These are phyloP conservation scores for Diaperis boleti DNA, from an alignment of 2,888 invertebrate species.

Conservation along the genomic window DNA sequence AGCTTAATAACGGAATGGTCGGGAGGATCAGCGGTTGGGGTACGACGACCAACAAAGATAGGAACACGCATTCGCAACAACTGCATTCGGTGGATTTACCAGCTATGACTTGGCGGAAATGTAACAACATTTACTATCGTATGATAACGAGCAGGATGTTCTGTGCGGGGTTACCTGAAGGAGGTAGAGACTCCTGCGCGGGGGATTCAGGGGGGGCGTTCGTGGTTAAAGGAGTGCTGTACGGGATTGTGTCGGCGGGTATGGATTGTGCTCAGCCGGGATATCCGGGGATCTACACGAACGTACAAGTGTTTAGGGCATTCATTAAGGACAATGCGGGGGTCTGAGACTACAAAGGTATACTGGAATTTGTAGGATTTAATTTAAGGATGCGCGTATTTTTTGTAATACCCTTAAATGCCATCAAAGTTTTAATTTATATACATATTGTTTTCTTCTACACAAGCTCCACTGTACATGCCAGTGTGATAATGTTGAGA, in stretches of 20 bases:
- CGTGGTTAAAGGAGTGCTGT: conserved; percentile 22
- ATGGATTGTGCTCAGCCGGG: conserved; percentile 26
- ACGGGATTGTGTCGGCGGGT: conserved; percentile 33
- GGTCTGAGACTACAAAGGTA: too few species aligned
- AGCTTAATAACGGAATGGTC: conserved; percentile 8
- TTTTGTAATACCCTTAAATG: too few species aligned
- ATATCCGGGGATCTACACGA: conserved; percentile 35
- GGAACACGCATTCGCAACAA: not conserved
- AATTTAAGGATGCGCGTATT: too few species aligned
- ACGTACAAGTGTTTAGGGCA: conserved; percentile 55
- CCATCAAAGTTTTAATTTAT: too few species aligned
- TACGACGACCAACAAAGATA: not conserved
- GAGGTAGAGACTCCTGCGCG: conserved; percentile 32
- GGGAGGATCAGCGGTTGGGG: conserved; percentile 38
- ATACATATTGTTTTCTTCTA: too few species aligned
- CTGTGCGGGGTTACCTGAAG: conserved; percentile 29
- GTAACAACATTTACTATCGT: conserved; percentile 5
- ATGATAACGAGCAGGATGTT: conserved; percentile 24
- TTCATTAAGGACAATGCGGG: conserved; percentile 22
- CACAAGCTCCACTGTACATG: too few species aligned
- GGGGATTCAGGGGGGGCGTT: conserved; percentile 38
- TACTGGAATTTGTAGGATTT: too few species aligned
- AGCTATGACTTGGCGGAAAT: conserved; percentile 1
- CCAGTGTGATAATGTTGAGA: too few species aligned
- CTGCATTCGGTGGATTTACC: conserved; percentile 23